Evolutionary conservation across 1,140 invertebrate genomes (phyloP).

Genomic region (Dinoponera quadriceps): DNA sequence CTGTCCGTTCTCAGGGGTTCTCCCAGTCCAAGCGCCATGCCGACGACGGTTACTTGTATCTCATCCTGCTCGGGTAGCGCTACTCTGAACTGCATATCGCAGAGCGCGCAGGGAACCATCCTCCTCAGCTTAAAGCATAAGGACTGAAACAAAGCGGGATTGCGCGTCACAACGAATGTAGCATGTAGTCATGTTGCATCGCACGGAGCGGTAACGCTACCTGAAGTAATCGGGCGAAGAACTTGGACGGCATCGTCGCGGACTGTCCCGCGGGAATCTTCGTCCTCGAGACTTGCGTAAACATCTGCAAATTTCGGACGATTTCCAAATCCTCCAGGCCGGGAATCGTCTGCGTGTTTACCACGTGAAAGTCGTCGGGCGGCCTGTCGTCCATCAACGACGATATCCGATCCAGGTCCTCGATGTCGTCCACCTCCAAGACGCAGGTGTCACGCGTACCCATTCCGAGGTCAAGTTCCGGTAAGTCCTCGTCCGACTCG

Average conservation of each 20-base stretch:
- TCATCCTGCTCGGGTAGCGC: slow-evolving; percentile 95
- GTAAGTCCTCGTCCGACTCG: slow-evolving; percentile 90
- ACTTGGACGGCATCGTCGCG: slow-evolving; percentile 85
- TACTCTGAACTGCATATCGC: slow-evolving; percentile 91
- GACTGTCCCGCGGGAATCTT: slow-evolving; percentile 87
- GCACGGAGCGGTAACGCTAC: slow-evolving; percentile 76
- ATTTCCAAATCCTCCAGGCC: slow-evolving; percentile 90
- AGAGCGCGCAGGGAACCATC: slow-evolving; percentile 93
- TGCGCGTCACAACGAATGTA: neutral
- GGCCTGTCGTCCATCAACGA: slow-evolving; percentile 92
- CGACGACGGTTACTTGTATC: slow-evolving; percentile 93
- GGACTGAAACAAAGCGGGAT: slow-evolving; percentile 86
- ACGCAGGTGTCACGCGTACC: slow-evolving; percentile 95
- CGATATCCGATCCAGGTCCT: slow-evolving; percentile 93
- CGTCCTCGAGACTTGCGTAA: slow-evolving; percentile 93
- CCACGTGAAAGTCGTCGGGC: slow-evolving; percentile 93
- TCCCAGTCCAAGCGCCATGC: slow-evolving; percentile 90
- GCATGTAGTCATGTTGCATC: neutral
- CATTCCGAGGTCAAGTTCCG: slow-evolving; percentile 91
- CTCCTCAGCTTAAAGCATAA: slow-evolving; percentile 94
- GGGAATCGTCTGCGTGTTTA: slow-evolving; percentile 93
- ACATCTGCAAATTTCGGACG: slow-evolving; percentile 94
- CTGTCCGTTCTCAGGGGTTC: slow-evolving; percentile 86
- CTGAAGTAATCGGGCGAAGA: slow-evolving; percentile 89
- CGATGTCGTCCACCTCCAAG: slow-evolving; percentile 94